These are phyloP conservation scores for Smutsia gigantea DNA, from an alignment of 2,797 vertebrate genomes.

Conservation along the genomic window DNA sequence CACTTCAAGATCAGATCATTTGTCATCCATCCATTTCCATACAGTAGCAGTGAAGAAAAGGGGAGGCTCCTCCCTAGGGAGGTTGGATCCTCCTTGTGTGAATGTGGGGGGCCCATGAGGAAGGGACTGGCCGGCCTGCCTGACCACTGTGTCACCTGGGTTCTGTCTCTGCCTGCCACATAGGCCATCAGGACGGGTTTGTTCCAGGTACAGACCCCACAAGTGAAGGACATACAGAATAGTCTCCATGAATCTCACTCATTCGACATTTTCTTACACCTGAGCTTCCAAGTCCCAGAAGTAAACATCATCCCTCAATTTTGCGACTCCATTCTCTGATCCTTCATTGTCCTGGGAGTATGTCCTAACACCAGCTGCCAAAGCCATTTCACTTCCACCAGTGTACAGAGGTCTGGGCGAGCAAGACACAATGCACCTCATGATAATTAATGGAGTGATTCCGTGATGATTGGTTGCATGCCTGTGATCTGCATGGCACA, in stretches of 20 bases:
- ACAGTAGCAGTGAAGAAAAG: neutral
- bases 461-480: neutral
- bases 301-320: neutral
- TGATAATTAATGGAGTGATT: neutral
- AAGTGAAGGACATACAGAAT: neutral
- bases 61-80: neutral
- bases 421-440: neutral
- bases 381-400: neutral
- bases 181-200: neutral
- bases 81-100: neutral
- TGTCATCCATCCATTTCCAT: neutral
- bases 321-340: neutral
- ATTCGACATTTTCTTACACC: neutral
- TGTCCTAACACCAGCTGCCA: neutral
- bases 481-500: neutral
- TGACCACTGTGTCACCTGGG: neutral
- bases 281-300: neutral
- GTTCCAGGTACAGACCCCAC: neutral
- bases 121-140: neutral
- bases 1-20: neutral
- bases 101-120: fast-evolving
- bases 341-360: neutral
- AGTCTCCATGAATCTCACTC: neutral
- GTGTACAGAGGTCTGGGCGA: neutral
- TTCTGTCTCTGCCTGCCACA: neutral